Evolutionary conservation across 2,888 invertebrate species (phyloP), one percentile per base, ranked within the genome.

Genomic region (Beris chalybata): DNA sequence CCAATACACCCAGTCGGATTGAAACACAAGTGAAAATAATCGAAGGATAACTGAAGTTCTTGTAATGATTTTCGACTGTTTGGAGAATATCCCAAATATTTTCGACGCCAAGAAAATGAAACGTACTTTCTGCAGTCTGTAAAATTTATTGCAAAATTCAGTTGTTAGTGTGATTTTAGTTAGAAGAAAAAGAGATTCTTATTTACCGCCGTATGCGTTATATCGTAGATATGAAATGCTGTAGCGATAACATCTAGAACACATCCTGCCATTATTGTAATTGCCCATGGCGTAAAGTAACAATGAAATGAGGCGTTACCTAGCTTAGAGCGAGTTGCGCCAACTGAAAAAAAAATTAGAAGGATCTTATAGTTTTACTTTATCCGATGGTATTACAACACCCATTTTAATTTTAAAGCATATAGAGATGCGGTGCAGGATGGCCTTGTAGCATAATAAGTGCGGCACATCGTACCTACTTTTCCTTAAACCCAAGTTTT

Each of bases 1-100:
- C 83, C 32, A 85, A 74, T 1, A 84, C 65, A 3, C 79, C 77
- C 50, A 83, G 78, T 30, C 84, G 80, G 0, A 82, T 81, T 71
- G 83, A 83, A 3, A 85, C 58, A 11, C 83, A 74, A 4, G 81
- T 80, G 80, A 85, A 82, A 7, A 82, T 70, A 75, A 84, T 79
- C 0, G 84, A 74, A 0, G 82, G 78, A 9, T 75, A 74, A 4
- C 75, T 65, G 15, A 77, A 79, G 56, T 77, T 76, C 4, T 73
- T 71, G 29, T 76, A 76, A 64, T 74, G 77, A 1, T 67, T 71
- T 5, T 73, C 67, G 32, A 78, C 22, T 9, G 30, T 29, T n/a
- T 30, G 31, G 15, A 59, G 32, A 11, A 61, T 38, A 6, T 58
- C 59, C 47, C 47, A 32, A n/a, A 53, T 11, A 32, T 65, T 61